phyloP scores from a whole-genome alignment of 1,140 invertebrate genomes.

The Drosophila micromelanica region DNA sequence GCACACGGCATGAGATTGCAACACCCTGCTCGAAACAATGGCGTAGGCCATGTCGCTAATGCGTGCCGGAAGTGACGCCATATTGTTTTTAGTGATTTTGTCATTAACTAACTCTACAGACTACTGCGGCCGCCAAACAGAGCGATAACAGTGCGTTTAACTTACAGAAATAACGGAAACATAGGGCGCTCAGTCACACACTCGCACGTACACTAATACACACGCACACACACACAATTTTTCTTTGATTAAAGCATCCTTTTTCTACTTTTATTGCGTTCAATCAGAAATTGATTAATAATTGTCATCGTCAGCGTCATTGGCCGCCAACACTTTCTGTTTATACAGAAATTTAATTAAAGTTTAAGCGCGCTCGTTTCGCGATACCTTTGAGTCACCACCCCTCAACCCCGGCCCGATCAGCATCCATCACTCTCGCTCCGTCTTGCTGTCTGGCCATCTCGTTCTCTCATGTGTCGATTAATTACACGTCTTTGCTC shows the following conservation, averaged over 20 bases:
- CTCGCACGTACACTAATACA: conserved; percentile 42
- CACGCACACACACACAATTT: conserved; percentile 31
- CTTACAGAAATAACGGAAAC: conserved; percentile 20
- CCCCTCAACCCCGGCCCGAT: too few species aligned
- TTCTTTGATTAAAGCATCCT: conserved; percentile 25
- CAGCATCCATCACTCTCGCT: not conserved
- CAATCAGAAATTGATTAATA: conserved; percentile 78
- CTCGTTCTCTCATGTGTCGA: conserved; percentile 56
- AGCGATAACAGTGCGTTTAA: conserved; percentile 61
- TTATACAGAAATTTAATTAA: conserved; percentile 73
- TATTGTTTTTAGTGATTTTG: conserved; percentile 74
- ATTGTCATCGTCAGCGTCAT: conserved; percentile 63
- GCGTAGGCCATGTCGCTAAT: conserved; percentile 53
- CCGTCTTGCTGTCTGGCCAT: not conserved
- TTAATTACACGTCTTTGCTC: conserved; percentile 75
- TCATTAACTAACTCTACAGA: conserved; percentile 49
- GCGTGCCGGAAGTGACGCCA: conserved; percentile 74
- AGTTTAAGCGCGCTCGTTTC: conserved; percentile 60
- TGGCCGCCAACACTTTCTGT: conserved; percentile 40
- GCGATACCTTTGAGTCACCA: conserved; percentile 6
- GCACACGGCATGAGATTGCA: conserved; percentile 63
- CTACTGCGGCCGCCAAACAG: conserved; percentile 9
- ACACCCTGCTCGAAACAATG: conserved; percentile 23
- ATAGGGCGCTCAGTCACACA: too few species aligned
- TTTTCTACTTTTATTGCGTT: conserved; percentile 34